These are phyloP conservation scores for Drosophila robusta DNA, from an alignment of 2,888 invertebrate species.

Conservation along the genomic window DNA sequence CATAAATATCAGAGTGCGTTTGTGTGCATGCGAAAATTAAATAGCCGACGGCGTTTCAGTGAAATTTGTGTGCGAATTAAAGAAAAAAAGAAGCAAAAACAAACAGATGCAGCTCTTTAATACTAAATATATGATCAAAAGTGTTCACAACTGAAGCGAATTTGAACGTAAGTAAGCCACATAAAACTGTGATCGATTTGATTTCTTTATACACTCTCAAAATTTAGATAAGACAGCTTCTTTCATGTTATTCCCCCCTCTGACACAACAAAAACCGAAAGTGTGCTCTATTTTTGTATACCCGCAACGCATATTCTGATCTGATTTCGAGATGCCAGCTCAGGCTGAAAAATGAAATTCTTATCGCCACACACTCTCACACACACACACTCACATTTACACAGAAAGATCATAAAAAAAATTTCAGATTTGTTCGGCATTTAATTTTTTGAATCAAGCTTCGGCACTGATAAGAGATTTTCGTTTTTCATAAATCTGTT, in stretches of 20 bases:
- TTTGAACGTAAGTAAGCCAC: slow-evolving; percentile 44
- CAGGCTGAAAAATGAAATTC: slow-evolving; percentile 24
- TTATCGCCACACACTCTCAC: slow-evolving; percentile 34
- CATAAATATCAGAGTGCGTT: slow-evolving; percentile 58
- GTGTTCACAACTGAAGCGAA: slow-evolving; percentile 7
- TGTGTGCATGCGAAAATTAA: slow-evolving; percentile 48
- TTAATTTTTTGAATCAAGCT: slow-evolving; percentile 30
- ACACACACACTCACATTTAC: slow-evolving; percentile 3
- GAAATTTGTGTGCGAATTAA: slow-evolving; percentile 43
- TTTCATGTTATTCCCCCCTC: background rate
- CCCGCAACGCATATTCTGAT: slow-evolving; percentile 46
- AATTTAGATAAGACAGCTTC: slow-evolving; percentile 31
- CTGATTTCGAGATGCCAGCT: slow-evolving; percentile 33
- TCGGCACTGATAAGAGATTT: slow-evolving; percentile 41
- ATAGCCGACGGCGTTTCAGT: slow-evolving; percentile 67
- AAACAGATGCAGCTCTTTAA: slow-evolving; percentile 42
- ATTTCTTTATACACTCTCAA: background rate
- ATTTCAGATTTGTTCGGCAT: slow-evolving; percentile 13
- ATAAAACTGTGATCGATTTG: slow-evolving; percentile 1
- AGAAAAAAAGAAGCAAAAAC: background rate
- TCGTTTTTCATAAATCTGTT: slow-evolving; percentile 20
- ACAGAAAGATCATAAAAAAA: slow-evolving; percentile 28
- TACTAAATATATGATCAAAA: slow-evolving; percentile 21
- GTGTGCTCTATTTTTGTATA: slow-evolving; percentile 25
- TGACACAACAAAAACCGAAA: slow-evolving; percentile 28